Percentiles rank a stretch among this genome's conserved stretches.
Conservation (phyloP, 2,797 vertebrate genomes). For the Pseudochaenichthys georgianus region DNA sequence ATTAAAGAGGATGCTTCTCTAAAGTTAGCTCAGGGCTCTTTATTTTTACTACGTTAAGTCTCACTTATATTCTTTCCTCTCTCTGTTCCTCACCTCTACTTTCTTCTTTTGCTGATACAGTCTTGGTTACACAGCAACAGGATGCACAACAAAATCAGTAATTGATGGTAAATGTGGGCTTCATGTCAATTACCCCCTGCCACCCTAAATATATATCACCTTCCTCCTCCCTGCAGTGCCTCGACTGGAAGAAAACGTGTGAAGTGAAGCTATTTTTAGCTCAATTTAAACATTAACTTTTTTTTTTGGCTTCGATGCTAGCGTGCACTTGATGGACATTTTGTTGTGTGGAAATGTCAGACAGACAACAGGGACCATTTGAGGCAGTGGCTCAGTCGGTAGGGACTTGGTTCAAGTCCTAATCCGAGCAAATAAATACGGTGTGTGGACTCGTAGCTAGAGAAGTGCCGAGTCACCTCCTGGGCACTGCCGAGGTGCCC, state of each 20-base stretch:
- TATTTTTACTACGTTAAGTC: constrained; percentile 65
- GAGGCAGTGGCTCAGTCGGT: too few relatives aligned
- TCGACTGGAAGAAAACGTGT: too few relatives aligned
- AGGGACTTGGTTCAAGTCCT: too few relatives aligned
- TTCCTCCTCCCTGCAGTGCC: not conserved
- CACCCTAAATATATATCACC: constrained; percentile 26
- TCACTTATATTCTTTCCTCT: constrained; percentile 55
- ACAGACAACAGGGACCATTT: not conserved
- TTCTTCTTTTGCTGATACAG: constrained; percentile 30
- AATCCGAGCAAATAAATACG: too few relatives aligned
- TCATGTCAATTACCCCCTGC: constrained; percentile 31
- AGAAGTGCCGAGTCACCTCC: too few relatives aligned
- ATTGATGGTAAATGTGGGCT: constrained; percentile 47
- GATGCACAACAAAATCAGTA: constrained; percentile 48
- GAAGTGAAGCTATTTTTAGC: not conserved
- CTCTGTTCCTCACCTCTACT: constrained; percentile 49
- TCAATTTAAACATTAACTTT: not conserved
- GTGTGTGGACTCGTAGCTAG: too few relatives aligned
- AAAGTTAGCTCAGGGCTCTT: constrained; percentile 75
- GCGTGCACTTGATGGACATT: not conserved
- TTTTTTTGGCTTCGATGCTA: not conserved
- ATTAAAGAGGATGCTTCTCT: constrained; percentile 81
- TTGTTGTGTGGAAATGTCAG: not conserved
- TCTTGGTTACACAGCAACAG: constrained; percentile 54
- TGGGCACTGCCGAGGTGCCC: too few relatives aligned